Evolutionary conservation across 2,797 vertebrate species (phyloP).

Genomic region (Rhinella marina): DNA sequence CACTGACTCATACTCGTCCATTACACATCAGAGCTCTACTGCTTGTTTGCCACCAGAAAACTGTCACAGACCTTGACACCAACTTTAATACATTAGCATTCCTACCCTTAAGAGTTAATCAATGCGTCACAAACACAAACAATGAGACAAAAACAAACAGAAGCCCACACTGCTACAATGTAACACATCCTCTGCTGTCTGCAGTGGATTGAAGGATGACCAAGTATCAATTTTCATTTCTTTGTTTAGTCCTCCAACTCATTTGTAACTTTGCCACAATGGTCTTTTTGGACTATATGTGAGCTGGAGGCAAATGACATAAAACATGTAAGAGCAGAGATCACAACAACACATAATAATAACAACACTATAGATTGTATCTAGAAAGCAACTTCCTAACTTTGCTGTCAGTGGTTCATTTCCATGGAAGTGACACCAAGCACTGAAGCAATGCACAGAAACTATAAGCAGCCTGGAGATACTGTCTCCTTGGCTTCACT

Average conservation of each 20-base stretch:
- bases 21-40: background rate
- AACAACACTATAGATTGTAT: background rate
- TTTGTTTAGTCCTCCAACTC: background rate
- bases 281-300: background rate
- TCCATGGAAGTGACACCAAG: background rate
- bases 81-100: too few species aligned
- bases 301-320: background rate
- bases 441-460: background rate
- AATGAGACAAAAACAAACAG: background rate
- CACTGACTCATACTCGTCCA: background rate
- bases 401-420: background rate
- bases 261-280: background rate
- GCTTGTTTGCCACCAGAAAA: background rate
- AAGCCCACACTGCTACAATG: background rate
- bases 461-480: background rate
- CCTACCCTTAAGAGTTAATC: background rate
- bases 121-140: background rate
- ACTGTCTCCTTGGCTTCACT: background rate
- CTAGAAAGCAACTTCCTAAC: conserved; percentile 2
- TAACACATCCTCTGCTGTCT: background rate
- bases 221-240: background rate
- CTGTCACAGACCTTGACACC: background rate
- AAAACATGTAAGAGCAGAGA: background rate
- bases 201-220: background rate
- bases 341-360: background rate